These are phyloP conservation scores for Sphenopsis melanotis DNA, from an alignment of 2,797 vertebrate species.

Conservation along the genomic window DNA sequence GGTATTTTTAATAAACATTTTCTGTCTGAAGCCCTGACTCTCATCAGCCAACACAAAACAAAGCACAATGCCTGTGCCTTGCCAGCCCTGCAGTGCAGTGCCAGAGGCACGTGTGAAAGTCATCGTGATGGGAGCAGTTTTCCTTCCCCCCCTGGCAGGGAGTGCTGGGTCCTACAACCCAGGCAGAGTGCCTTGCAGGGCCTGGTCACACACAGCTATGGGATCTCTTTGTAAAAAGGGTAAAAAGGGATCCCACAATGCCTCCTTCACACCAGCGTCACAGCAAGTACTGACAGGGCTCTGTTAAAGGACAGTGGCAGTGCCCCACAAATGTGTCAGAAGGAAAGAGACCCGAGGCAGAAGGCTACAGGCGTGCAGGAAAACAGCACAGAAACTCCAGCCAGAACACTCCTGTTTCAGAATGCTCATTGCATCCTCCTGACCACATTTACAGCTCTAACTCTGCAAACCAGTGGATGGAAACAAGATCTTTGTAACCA, in stretches of 20 bases:
- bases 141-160: neutral
- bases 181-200: neutral
- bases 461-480: neutral
- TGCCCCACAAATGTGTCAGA: neutral
- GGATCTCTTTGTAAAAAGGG: neutral
- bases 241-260: neutral
- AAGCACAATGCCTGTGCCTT: neutral
- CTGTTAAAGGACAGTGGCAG: neutral
- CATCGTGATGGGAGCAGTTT: neutral
- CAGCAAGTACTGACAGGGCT: neutral
- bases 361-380: neutral
- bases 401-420: neutral
- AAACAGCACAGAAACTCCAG: neutral
- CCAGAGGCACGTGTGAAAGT: neutral
- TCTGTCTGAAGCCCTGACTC: neutral
- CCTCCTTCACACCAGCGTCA: fast-evolving
- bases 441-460: neutral
- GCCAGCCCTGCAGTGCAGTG: neutral
- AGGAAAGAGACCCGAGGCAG: neutral
- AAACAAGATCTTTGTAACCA: neutral
- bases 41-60: neutral
- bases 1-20: slow-evolving; percentile 1
- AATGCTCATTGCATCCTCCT: neutral
- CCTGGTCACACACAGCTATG: neutral
- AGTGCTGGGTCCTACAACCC: neutral